Evolutionary conservation across 2,113 vertebrate genomes (phyloP), one percentile per base, ranked within the genome.

Genomic region (Cepphus grylle): DNA sequence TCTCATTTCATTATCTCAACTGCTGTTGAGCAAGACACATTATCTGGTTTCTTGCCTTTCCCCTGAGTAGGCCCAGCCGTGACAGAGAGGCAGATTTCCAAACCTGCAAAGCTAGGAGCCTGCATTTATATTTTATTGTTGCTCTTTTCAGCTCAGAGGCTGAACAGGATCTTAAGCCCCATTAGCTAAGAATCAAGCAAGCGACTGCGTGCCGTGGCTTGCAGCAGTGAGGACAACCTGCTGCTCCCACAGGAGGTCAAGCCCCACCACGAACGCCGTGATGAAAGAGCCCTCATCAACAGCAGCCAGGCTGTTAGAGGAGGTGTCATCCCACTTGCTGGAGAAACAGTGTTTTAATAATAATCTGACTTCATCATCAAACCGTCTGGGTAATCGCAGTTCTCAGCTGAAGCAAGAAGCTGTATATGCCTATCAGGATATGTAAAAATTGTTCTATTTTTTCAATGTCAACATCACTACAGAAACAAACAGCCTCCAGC

Each of bases 211-310:
- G 32, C 32, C 26, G 21, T 1, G 0, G 58, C 49, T 55, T 70
- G 73, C 63, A 70, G 71, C 52, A 77, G 43, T 5, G 12, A 5
- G 4, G 34, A 70, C 69, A 84, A 89, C 25, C 61, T 78, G 49
- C 69, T 87, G 20, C 50, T 92, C 69, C 59, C 34, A 43, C 17
- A 5, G 53, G 49, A 93, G 63, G 65, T 5, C 53, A 66, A n/a
- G 23, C 20, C 59, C 23, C 43, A 2, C 0, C 0, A 81, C 53
- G 65, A 87, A 86, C 0, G 2, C 34, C 1, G 0, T 47, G 53
- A 83, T 0, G 15, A 14, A 85, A 58, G 38, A 85, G 71, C 71
- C 80, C 52, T 86, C 32, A 93, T 25, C 52, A 72, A 62, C 25
- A 69, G 16, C 26, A 69, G 43, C 0, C 1, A 77, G 13, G 49